phyloP scores from a whole-genome alignment of 1,140 invertebrate genomes.

The Bursaphelenchus mucronatus region DNA sequence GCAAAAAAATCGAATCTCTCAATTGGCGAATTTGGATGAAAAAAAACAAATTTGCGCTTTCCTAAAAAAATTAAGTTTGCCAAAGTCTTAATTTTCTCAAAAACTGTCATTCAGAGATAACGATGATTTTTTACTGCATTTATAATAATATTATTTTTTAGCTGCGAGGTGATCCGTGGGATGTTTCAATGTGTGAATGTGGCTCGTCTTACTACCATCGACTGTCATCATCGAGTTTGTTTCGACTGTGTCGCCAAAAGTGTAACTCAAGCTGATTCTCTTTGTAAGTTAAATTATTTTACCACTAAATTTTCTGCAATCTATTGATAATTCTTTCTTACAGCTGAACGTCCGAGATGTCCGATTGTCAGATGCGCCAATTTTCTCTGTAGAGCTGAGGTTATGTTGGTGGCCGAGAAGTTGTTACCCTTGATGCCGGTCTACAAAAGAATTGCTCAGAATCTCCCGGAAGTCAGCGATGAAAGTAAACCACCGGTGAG shows the following conservation, averaged over 20 bases:
- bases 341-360: slow-evolving; percentile 12
- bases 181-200: slow-evolving; percentile 11
- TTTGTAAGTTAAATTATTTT: not conserved
- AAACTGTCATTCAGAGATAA: too few relatives aligned
- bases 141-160: too few relatives aligned
- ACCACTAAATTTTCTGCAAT: not conserved
- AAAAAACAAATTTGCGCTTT: too few relatives aligned
- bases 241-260: slow-evolving; percentile 10
- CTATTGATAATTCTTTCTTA: not conserved
- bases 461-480: not conserved
- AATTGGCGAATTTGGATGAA: too few relatives aligned
- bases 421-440: not conserved
- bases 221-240: slow-evolving; percentile 11
- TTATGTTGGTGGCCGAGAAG: slow-evolving; percentile 8
- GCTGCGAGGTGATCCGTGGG: slow-evolving; percentile 1
- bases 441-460: not conserved
- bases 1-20: too few relatives aligned
- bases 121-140: too few relatives aligned
- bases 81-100: too few relatives aligned
- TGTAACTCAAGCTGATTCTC: not conserved
- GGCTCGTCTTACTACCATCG: slow-evolving; percentile 4
- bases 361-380: slow-evolving; percentile 8
- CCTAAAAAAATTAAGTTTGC: too few relatives aligned
- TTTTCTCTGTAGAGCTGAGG: not conserved
- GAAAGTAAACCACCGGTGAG: slow-evolving; percentile 1